A percentile compares a stretch with the other conserved stretches of the same genome.
phyloP scores from a whole-genome alignment of 1,140 invertebrate genomes.

The Holcopasites calliopsidis region DNA sequence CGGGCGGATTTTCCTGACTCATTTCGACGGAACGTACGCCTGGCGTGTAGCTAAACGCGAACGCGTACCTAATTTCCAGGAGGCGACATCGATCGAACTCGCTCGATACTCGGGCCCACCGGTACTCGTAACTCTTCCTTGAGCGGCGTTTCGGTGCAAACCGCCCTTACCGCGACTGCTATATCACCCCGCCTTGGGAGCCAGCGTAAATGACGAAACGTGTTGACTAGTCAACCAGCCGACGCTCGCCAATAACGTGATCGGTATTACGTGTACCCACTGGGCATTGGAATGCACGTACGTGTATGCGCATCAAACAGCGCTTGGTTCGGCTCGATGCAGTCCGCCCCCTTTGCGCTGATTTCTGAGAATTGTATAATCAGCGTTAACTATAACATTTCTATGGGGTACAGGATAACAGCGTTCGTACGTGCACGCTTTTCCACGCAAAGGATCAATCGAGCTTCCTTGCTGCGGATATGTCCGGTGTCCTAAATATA shows the following conservation, averaged over 20 bases:
- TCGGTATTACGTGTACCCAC: slow-evolving; percentile 7
- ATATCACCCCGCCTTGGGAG: slow-evolving; percentile 5
- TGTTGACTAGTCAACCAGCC: slow-evolving; percentile 44
- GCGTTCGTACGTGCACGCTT: slow-evolving; percentile 20
- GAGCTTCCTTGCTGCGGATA: neutral
- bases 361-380: slow-evolving; percentile 8
- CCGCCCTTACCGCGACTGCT: slow-evolving; percentile 55
- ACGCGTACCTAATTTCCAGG: slow-evolving; percentile 60
- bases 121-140: slow-evolving; percentile 62
- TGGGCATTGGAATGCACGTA: too few species aligned
- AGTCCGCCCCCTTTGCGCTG: slow-evolving; percentile 6
- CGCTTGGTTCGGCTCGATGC: too few species aligned
- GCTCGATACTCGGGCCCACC: slow-evolving; percentile 58
- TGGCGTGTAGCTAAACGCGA: slow-evolving; percentile 33
- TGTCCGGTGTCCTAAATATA: neutral
- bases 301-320: too few species aligned
- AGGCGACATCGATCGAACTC: slow-evolving; percentile 49
- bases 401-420: neutral
- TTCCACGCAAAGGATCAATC: neutral
- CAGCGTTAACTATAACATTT: slow-evolving; percentile 15
- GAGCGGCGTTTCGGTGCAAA: slow-evolving; percentile 50
- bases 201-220: slow-evolving; percentile 46
- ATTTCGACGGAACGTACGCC: slow-evolving; percentile 8
- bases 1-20: slow-evolving; percentile 5
- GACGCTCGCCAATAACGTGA: slow-evolving; percentile 29